A percentile compares a stretch with the other conserved stretches of the same genome.
Evolutionary conservation across 2,113 vertebrate genomes (phyloP).

Genomic region (Corynorhinus townsendii): DNA sequence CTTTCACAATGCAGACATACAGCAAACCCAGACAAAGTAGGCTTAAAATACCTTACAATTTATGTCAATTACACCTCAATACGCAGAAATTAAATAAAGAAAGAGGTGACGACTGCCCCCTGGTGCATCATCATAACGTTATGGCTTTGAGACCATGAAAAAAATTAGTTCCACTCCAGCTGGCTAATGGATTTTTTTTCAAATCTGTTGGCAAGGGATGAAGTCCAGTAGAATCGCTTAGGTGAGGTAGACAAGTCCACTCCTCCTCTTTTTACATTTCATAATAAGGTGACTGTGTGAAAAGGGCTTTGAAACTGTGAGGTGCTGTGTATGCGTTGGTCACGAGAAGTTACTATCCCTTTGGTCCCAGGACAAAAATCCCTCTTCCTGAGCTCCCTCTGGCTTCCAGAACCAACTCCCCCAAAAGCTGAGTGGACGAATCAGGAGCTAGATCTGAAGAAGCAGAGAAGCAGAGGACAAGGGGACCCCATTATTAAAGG

Average conservation of each 20-base stretch:
- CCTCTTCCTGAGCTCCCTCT: background rate
- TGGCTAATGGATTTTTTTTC: background rate
- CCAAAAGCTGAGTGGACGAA: background rate
- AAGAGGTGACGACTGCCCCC: background rate
- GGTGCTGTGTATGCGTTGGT: accelerated
- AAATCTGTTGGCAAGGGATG: background rate
- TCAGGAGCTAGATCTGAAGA: background rate
- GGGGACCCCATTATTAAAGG: background rate
- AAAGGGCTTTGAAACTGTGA: background rate
- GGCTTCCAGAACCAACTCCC: background rate
- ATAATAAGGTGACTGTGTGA: no score
- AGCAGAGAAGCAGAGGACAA: background rate
- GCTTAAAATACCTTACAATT: background rate
- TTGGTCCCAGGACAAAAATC: background rate
- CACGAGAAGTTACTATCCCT: background rate
- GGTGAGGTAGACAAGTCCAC: background rate
- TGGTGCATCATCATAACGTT: background rate
- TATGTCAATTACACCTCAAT: background rate
- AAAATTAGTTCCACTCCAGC: background rate
- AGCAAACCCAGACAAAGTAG: background rate
- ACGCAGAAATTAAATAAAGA: background rate
- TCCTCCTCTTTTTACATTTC: background rate
- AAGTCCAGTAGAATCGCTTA: background rate
- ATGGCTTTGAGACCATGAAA: background rate
- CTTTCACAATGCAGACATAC: background rate